A percentile compares a stretch with the other conserved stretches of the same genome.
These are phyloP conservation scores for Tenthredo mesomela DNA, from an alignment of 2,888 invertebrate species.

Conservation along the genomic window DNA sequence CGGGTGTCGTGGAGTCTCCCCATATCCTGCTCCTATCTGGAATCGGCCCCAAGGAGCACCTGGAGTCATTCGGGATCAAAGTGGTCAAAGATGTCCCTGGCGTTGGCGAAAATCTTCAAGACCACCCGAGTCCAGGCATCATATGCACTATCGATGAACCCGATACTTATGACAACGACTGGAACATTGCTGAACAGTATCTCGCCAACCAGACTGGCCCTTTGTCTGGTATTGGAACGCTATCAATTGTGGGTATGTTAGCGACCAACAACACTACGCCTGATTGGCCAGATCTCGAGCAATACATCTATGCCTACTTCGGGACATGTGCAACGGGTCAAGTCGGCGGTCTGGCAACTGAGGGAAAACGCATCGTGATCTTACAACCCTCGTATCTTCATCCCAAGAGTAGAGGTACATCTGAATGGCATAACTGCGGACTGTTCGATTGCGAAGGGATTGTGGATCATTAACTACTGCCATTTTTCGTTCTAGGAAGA, in stretches of 20 bases:
- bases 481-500: constrained; percentile 68
- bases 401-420: constrained; percentile 82
- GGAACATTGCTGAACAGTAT: constrained; percentile 83
- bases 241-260: constrained; percentile 79
- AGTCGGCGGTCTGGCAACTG: constrained; percentile 74
- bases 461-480: not conserved
- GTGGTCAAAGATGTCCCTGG: not conserved
- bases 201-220: constrained; percentile 82
- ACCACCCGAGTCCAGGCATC: constrained; percentile 77
- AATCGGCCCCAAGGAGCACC: not conserved
- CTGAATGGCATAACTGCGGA: too few relatives aligned
- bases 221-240: constrained; percentile 81
- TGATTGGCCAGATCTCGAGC: constrained; percentile 84
- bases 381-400: constrained; percentile 80
- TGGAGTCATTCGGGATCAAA: not conserved
- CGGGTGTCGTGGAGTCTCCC: not conserved
- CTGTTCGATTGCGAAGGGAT: not conserved
- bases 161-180: constrained; percentile 80
- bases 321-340: constrained; percentile 80
- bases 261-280: constrained; percentile 82
- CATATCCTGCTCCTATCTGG: not conserved
- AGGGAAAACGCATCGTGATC: constrained; percentile 64
- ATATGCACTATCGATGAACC: constrained; percentile 80
- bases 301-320: constrained; percentile 84
- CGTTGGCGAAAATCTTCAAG: not conserved